A percentile compares a stretch with the other conserved stretches of the same genome.
Evolutionary conservation across 2,797 vertebrate genomes (phyloP).

Genomic region (Tinamus major): DNA sequence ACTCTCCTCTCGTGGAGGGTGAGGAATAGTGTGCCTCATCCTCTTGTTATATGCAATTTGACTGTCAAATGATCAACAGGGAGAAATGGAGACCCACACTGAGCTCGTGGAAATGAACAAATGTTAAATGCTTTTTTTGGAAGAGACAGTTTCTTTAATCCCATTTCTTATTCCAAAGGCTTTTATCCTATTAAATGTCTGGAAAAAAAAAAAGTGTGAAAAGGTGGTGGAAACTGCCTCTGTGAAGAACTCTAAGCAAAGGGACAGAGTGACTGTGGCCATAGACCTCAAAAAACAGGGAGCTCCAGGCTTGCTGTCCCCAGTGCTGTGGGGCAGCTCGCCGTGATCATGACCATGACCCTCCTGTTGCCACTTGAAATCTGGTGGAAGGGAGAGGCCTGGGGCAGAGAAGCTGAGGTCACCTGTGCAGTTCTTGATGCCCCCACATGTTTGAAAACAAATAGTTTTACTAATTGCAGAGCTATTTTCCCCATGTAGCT

Average conservation of each 20-base stretch:
- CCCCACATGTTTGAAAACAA: neutral
- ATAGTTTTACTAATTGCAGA: neutral
- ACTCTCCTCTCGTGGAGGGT: neutral
- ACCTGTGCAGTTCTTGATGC: neutral
- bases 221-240: neutral
- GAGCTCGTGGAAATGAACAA: neutral
- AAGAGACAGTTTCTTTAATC: neutral
- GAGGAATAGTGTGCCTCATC: neutral
- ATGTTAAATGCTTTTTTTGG: neutral
- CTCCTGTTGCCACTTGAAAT: neutral
- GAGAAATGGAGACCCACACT: accelerated
- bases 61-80: neutral
- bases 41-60: neutral
- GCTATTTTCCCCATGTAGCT: neutral
- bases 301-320: neutral
- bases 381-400: neutral
- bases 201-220: neutral
- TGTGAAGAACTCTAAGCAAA: neutral
- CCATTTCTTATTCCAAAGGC: neutral
- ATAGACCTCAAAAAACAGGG: neutral
- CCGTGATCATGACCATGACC: neutral
- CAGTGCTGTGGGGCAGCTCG: neutral
- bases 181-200: accelerated
- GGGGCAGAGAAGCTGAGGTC: neutral
- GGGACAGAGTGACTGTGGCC: neutral